Conservation (phyloP, 2,888 invertebrate species). For the Drosophila maculinotata region DNA sequence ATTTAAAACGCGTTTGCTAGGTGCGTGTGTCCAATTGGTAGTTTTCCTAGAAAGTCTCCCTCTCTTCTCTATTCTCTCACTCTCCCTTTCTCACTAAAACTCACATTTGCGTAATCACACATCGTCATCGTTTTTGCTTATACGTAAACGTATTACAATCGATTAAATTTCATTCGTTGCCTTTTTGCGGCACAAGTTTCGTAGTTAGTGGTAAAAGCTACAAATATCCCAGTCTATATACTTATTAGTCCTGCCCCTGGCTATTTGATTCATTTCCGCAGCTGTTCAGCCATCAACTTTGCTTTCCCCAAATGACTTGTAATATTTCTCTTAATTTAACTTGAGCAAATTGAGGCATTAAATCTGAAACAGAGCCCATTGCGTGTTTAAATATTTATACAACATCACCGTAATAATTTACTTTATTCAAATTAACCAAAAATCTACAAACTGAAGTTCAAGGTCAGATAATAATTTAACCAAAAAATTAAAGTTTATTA, state of each 20-base stretch:
- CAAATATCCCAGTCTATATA: not conserved
- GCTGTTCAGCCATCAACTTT: not conserved
- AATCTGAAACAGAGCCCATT: constrained; percentile 1
- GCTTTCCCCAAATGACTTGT: constrained; percentile 37
- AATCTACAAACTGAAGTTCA: not conserved
- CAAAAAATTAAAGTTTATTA: constrained; percentile 9
- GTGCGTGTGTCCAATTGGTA: constrained; percentile 55
- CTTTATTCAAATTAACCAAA: constrained; percentile 15
- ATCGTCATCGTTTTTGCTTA: constrained; percentile 35
- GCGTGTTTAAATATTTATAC: constrained; percentile 34
- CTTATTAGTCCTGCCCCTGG: constrained; percentile 20
- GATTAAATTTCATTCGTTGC: constrained; percentile 53
- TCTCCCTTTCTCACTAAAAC: no score
- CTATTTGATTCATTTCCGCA: constrained; percentile 24
- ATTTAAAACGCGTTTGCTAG: constrained; percentile 72
- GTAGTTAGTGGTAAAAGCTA: constrained; percentile 4
- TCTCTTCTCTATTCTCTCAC: not conserved
- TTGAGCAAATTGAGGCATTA: constrained; percentile 20
- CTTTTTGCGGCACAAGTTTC: constrained; percentile 19
- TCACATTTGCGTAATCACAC: constrained; percentile 40
- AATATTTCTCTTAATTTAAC: constrained; percentile 8
- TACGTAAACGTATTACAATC: constrained; percentile 32
- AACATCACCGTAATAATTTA: constrained; percentile 14
- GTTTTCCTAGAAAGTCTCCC: not conserved
- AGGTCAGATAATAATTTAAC: not conserved